Conservation (phyloP, 1,140 invertebrate genomes). For the Leptinotarsa lineolata region DNA sequence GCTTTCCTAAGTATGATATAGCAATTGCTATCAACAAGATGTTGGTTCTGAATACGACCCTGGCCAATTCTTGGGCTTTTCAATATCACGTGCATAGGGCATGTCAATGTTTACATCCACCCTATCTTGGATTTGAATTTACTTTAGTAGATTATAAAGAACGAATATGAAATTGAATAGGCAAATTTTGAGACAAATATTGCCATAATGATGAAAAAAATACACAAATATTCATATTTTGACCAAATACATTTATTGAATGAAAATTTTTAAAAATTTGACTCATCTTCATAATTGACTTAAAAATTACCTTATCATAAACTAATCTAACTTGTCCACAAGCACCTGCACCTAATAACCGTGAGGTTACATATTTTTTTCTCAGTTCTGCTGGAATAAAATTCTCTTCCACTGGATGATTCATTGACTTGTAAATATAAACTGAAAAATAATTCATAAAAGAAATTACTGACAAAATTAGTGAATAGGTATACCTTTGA, state of each 20-base stretch:
- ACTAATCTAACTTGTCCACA: slow-evolving; percentile 50
- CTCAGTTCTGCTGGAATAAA: slow-evolving; percentile 41
- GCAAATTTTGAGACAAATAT: too few relatives aligned
- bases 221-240: too few relatives aligned
- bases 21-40: too few relatives aligned
- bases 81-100: too few relatives aligned
- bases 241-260: slow-evolving; percentile 37
- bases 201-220: too few relatives aligned
- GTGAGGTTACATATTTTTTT: slow-evolving; percentile 43
- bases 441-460: slow-evolving; percentile 19
- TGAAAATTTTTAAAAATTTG: slow-evolving; percentile 69
- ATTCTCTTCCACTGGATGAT: slow-evolving; percentile 31
- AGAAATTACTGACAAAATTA: slow-evolving; percentile 33
- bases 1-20: too few relatives aligned
- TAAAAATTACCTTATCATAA: slow-evolving; percentile 65
- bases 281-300: slow-evolving; percentile 74
- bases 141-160: too few relatives aligned
- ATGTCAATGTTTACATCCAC: too few relatives aligned
- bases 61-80: too few relatives aligned
- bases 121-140: too few relatives aligned
- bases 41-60: too few relatives aligned
- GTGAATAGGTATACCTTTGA: slow-evolving; percentile 27
- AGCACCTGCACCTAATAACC: slow-evolving; percentile 45
- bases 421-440: slow-evolving; percentile 34
- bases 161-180: too few relatives aligned